Conservation (phyloP, 2,888 invertebrate species). For the Colletes collaris region DNA sequence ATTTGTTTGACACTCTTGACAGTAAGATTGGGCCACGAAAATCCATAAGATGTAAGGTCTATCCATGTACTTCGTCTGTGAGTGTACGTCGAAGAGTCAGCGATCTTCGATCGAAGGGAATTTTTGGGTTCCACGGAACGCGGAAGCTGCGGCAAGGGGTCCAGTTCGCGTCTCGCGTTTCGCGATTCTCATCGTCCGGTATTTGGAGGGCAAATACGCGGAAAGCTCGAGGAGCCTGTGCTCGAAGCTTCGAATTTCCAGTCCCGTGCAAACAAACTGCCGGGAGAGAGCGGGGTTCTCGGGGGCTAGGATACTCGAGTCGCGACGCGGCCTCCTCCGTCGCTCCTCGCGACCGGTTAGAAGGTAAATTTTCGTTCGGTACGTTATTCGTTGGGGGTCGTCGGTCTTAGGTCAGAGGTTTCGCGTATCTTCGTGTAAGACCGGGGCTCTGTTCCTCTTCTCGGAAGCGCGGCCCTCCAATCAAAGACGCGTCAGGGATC, state of each 20-base stretch:
- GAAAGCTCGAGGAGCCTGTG: not conserved
- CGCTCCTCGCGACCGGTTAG: conserved; percentile 29
- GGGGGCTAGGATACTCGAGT: too few relatives aligned
- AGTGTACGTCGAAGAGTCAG: conserved; percentile 29
- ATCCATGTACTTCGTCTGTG: too few relatives aligned
- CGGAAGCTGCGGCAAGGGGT: conserved; percentile 36
- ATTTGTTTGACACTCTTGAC: too few relatives aligned
- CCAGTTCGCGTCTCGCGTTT: not conserved
- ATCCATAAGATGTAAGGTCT: too few relatives aligned
- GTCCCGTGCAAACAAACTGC: too few relatives aligned
- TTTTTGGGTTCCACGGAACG: conserved; percentile 45
- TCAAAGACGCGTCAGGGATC: conserved; percentile 71
- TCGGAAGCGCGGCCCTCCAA: conserved; percentile 60
- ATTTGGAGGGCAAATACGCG: conserved; percentile 21
- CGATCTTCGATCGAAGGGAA: conserved; percentile 44
- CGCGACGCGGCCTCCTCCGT: too few relatives aligned
- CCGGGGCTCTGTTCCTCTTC: conserved; percentile 28
- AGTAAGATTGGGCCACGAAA: too few relatives aligned
- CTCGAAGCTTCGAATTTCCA: conserved; percentile 22
- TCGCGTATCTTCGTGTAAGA: conserved; percentile 54
- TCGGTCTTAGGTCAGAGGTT: conserved; percentile 63
- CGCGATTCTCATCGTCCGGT: conserved; percentile 30
- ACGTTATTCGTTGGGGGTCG: conserved; percentile 43
- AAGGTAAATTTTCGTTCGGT: conserved; percentile 56
- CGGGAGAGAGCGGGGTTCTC: too few relatives aligned